These are phyloP conservation scores for Phalloptychus januarius DNA, from an alignment of 2,797 vertebrate species.

Conservation along the genomic window DNA sequence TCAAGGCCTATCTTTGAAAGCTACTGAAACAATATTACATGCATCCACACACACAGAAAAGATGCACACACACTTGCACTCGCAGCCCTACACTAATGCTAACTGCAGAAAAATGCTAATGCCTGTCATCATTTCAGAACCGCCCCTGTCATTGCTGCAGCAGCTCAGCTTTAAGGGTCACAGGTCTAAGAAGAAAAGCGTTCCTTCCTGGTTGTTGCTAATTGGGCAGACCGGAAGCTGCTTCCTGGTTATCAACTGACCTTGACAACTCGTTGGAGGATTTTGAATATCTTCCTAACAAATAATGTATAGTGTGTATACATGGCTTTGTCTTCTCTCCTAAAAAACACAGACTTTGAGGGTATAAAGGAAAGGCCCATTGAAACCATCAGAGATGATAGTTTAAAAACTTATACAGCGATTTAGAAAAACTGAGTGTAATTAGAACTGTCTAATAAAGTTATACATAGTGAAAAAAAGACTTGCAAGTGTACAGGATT, in stretches of 20 bases:
- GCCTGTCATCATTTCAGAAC: slow-evolving; percentile 78
- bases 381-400: background rate
- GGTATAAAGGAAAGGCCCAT: background rate
- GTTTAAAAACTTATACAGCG: background rate
- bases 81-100: slow-evolving; percentile 68
- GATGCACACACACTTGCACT: slow-evolving; percentile 39
- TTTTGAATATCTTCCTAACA: slow-evolving; percentile 52
- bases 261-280: slow-evolving; percentile 68
- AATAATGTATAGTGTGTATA: slow-evolving; percentile 25
- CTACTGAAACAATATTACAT: slow-evolving; percentile 63
- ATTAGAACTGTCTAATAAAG: background rate
- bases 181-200: slow-evolving; percentile 64
- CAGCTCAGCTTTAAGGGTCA: slow-evolving; percentile 77
- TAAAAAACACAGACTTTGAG: slow-evolving; percentile 12
- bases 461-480: background rate
- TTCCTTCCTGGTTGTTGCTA: slow-evolving; percentile 77
- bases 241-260: slow-evolving; percentile 75
- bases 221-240: slow-evolving; percentile 74
- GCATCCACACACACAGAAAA: slow-evolving; percentile 47
- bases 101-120: slow-evolving; percentile 80
- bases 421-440: background rate
- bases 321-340: slow-evolving; percentile 24
- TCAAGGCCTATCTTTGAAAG: slow-evolving; percentile 74
- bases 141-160: slow-evolving; percentile 72
- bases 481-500: background rate